These are phyloP conservation scores for Hydrotaea diabolus DNA, from an alignment of 2,888 invertebrate genomes.

Conservation along the genomic window DNA sequence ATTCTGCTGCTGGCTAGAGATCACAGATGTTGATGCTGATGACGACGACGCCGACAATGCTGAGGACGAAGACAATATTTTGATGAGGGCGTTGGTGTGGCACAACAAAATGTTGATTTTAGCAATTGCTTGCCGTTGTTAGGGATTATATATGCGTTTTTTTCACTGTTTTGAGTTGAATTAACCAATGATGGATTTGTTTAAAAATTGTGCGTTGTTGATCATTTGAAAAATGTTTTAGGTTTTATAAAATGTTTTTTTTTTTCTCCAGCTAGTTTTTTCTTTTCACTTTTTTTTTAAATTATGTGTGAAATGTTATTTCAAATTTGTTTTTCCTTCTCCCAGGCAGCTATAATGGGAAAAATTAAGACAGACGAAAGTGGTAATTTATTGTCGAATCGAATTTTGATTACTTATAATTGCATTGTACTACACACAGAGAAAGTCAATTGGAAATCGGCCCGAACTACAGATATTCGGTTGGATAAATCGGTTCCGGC, in stretches of 20 bases:
- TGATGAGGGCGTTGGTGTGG: background rate
- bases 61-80: background rate
- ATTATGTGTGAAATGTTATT: background rate
- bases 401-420: too few species aligned
- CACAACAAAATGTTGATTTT: too few species aligned
- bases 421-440: too few species aligned
- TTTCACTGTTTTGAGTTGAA: background rate
- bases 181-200: background rate
- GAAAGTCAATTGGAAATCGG: too few species aligned
- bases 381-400: background rate
- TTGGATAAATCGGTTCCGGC: too few species aligned
- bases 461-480: too few species aligned
- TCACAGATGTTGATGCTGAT: slow-evolving; percentile 32
- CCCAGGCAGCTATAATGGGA: slow-evolving; percentile 54
- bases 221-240: slow-evolving; percentile 2
- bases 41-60: background rate
- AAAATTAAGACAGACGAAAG: slow-evolving; percentile 44
- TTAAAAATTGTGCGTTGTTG: slow-evolving; percentile 19
- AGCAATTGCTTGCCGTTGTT: background rate
- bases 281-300: background rate
- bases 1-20: slow-evolving; percentile 64
- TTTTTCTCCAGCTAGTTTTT: too few species aligned
- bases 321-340: slow-evolving; percentile 23
- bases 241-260: background rate
- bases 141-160: background rate